These are phyloP conservation scores for Montipora sp. DNA, from an alignment of 64 coral and sea anemone species.

Conservation along the genomic window DNA sequence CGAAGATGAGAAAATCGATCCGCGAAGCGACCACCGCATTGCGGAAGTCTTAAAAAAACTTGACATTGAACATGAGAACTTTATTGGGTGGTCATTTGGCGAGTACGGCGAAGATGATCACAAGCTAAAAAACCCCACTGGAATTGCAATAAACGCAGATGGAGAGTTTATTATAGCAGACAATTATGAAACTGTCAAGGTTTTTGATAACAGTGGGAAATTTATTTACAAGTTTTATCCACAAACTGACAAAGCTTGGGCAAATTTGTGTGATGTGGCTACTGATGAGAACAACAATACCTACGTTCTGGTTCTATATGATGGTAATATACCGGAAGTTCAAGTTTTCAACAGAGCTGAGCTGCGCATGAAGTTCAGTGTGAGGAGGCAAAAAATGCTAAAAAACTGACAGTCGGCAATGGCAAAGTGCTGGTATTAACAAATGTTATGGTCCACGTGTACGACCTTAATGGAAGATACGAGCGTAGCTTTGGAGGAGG, in stretches of 20 bases:
- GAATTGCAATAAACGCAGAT: neutral
- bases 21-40: neutral
- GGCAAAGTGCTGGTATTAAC: slow-evolving; percentile 6
- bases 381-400: too few species aligned
- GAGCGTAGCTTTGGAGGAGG: neutral
- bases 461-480: slow-evolving; percentile 9
- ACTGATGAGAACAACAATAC: slow-evolving; percentile 21
- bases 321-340: neutral
- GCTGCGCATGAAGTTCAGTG: neutral
- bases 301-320: neutral
- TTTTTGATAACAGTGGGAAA: slow-evolving; percentile 35
- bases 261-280: neutral
- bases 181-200: neutral
- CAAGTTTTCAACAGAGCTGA: neutral
- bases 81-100: neutral
- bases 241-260: neutral
- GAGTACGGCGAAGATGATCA: neutral
- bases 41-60: neutral
- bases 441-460: neutral
- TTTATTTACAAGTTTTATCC: neutral
- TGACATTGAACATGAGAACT: neutral
- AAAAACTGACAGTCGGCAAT: neutral
- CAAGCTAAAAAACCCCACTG: too few species aligned
- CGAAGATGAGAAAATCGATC: slow-evolving; percentile 9
- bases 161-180: neutral